These are phyloP conservation scores for Solenopsis fugax DNA, from an alignment of 1,140 invertebrate species.

Conservation along the genomic window DNA sequence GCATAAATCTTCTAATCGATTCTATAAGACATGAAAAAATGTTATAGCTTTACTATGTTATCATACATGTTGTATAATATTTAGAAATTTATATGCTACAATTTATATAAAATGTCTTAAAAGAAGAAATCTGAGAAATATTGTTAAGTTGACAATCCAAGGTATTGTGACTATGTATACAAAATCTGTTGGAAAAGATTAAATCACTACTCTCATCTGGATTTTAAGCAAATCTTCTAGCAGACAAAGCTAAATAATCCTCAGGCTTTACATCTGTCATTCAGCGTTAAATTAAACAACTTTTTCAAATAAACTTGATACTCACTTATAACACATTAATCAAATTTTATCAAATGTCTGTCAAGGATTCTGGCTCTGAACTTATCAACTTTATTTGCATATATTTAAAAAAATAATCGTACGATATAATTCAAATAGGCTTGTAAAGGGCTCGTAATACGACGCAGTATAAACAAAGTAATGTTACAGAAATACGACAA, in stretches of 20 bases:
- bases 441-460: neutral
- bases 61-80: neutral
- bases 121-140: neutral
- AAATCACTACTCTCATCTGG: neutral
- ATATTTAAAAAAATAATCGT: conserved; percentile 30
- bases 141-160: conserved; percentile 7
- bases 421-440: neutral
- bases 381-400: neutral
- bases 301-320: neutral
- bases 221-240: no score
- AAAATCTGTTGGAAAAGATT: neutral
- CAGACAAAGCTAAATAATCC: neutral
- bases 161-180: neutral
- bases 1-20: conserved; percentile 79
- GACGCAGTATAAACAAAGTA: neutral
- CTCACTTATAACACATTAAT: neutral
- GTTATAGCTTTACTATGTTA: neutral
- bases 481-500: neutral
- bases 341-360: neutral
- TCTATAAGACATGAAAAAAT: conserved; percentile 72
- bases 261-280: neutral
- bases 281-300: neutral
- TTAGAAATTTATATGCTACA: neutral
- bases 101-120: neutral
- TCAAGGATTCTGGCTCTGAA: neutral